Conservation (phyloP, 1,140 invertebrate genomes). For the Zaprionus inermis region DNA sequence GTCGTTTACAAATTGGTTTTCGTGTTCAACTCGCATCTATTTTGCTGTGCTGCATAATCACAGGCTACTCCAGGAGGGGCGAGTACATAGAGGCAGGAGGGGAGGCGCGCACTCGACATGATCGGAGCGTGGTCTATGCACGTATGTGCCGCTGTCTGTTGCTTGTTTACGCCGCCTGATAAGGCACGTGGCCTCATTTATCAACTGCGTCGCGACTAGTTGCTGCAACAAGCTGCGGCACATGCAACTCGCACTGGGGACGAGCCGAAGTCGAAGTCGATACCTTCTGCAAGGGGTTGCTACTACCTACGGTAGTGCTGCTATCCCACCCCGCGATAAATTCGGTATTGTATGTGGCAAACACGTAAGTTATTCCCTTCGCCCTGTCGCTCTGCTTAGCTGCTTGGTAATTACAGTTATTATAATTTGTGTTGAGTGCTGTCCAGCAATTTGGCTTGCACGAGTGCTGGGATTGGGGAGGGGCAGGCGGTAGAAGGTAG, state of each 20-base stretch:
- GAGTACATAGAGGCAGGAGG: neutral
- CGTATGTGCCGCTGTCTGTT: slow-evolving; percentile 41
- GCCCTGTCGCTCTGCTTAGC: slow-evolving; percentile 31
- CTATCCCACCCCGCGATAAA: slow-evolving; percentile 52
- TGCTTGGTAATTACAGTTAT: slow-evolving; percentile 76
- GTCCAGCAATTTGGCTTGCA: slow-evolving; percentile 38
- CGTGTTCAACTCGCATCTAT: slow-evolving; percentile 75
- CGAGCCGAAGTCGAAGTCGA: slow-evolving; percentile 42
- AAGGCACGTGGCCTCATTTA: slow-evolving; percentile 82
- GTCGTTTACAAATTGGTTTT: slow-evolving; percentile 82
- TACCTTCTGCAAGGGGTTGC: slow-evolving; percentile 45
- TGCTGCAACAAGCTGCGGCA: slow-evolving; percentile 63
- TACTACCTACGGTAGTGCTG: neutral
- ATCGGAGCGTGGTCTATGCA: slow-evolving; percentile 63
- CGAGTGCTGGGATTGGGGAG: neutral
- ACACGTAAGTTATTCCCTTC: slow-evolving; percentile 57
- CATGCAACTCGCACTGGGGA: slow-evolving; percentile 57
- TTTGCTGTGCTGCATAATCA: slow-evolving; percentile 76
- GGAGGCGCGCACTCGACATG: slow-evolving; percentile 46
- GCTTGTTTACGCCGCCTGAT: slow-evolving; percentile 72
- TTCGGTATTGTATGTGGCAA: slow-evolving; percentile 63
- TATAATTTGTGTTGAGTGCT: slow-evolving; percentile 81
- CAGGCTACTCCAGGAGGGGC: slow-evolving; percentile 39
- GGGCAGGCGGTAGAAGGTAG: neutral
- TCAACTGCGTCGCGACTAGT: slow-evolving; percentile 60